phyloP scores from a whole-genome alignment of 2,888 invertebrate genomes.

The Diarsia brunnea region DNA sequence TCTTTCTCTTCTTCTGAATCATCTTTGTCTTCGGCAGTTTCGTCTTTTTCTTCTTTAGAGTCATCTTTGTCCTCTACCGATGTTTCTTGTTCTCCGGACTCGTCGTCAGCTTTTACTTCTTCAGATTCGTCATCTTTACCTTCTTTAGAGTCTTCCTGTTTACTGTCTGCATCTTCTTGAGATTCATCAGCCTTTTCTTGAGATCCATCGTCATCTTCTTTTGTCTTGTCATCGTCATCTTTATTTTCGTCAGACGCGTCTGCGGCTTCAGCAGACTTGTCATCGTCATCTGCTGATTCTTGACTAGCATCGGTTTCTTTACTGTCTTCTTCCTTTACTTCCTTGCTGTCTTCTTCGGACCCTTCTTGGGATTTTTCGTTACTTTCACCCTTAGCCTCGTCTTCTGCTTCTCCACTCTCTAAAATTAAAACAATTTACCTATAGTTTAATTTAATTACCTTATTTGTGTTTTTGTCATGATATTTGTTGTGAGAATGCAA shows the following conservation, averaged over 20 bases:
- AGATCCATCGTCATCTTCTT: constrained; percentile 86
- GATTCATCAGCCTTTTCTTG: constrained; percentile 83
- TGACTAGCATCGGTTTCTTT: constrained; percentile 74
- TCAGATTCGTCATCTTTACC: constrained; percentile 71
- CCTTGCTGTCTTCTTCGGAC: constrained; percentile 66
- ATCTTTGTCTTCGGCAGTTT: constrained; percentile 75
- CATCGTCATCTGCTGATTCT: constrained; percentile 73
- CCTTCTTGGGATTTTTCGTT: constrained; percentile 73
- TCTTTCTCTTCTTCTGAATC: constrained; percentile 76
- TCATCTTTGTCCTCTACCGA: constrained; percentile 69
- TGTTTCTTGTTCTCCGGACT: constrained; percentile 75
- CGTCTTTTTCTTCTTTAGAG: constrained; percentile 69
- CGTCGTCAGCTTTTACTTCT: constrained; percentile 76
- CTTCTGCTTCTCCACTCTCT: constrained; percentile 83
- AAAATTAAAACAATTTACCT: constrained; percentile 57
- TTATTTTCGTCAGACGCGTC: constrained; percentile 72
- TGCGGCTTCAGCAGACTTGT: constrained; percentile 74
- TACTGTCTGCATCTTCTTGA: constrained; percentile 69
- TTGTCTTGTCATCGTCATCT: constrained; percentile 69
- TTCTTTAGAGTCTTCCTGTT: constrained; percentile 72
- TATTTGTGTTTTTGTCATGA: not conserved
- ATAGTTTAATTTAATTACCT: not conserved
- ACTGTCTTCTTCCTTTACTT: constrained; percentile 65
- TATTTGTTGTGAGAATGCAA: not conserved
- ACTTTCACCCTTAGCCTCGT: constrained; percentile 73